phyloP scores from a whole-genome alignment of 1,140 invertebrate species.

The Procambarus clarkii region DNA sequence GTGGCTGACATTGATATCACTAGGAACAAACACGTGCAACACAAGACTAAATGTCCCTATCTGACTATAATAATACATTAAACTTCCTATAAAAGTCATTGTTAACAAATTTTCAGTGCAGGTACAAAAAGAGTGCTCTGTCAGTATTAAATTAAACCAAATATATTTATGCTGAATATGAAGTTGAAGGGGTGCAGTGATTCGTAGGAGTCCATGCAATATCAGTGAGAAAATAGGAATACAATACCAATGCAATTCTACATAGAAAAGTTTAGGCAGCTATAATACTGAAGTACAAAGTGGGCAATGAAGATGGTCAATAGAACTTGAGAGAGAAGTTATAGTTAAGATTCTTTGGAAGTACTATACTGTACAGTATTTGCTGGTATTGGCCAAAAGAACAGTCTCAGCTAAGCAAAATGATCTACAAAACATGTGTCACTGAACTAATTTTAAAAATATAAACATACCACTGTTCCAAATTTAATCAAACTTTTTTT shows the following conservation, averaged over 20 bases:
- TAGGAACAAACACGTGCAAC: neutral
- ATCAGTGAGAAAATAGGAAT: neutral
- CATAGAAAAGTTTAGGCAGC: too few relatives aligned
- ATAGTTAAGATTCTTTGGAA: too few relatives aligned
- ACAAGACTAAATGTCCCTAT: neutral
- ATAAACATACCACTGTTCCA: too few relatives aligned
- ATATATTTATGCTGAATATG: neutral
- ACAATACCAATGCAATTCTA: too few relatives aligned
- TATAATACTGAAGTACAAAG: too few relatives aligned
- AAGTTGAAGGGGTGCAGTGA: neutral
- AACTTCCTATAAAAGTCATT: neutral
- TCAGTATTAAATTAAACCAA: neutral
- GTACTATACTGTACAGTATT: neutral
- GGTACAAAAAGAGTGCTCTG: neutral
- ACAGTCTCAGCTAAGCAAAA: neutral
- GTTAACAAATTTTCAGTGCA: neutral
- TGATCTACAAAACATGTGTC: too few relatives aligned
- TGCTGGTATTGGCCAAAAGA: neutral
- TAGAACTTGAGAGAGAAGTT: too few relatives aligned
- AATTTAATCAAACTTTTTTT: too few relatives aligned
- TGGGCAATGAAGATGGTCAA: too few relatives aligned
- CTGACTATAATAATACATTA: neutral
- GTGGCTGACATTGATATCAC: constrained; percentile 37
- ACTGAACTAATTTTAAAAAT: too few relatives aligned
- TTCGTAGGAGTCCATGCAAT: neutral